phyloP scores from a whole-genome alignment of 2,113 vertebrate genomes.

The Pomatostomus ruficeps region DNA sequence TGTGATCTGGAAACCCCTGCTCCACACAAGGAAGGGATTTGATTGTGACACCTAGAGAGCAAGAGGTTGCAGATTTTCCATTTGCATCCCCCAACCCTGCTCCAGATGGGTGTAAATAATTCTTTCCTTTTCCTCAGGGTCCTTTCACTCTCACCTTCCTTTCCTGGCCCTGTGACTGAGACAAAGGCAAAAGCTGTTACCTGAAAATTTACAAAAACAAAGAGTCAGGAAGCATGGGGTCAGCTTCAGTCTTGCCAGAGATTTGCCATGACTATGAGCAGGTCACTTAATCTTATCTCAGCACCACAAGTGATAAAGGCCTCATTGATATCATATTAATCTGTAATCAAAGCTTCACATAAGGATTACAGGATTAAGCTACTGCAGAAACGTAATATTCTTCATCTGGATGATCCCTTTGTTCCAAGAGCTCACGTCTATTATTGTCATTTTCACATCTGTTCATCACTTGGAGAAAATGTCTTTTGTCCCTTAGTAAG shows the following conservation, averaged over 20 bases:
- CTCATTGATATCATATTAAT: neutral
- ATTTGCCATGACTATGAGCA: neutral
- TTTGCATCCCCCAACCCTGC: neutral
- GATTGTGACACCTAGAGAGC: neutral
- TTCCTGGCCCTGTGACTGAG: neutral
- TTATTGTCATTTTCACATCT: slow-evolving; percentile 24
- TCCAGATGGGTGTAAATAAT: neutral
- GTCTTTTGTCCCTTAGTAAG: neutral
- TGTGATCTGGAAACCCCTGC: neutral
- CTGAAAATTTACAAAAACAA: neutral
- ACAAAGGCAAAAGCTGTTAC: neutral
- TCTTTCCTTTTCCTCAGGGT: neutral
- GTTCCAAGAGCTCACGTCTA: neutral
- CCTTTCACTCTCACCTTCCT: neutral
- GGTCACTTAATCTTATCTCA: neutral
- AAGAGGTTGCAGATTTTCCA: neutral
- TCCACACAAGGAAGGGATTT: neutral
- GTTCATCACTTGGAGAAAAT: neutral
- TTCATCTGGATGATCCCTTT: neutral
- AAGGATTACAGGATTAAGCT: neutral
- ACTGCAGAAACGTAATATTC: neutral
- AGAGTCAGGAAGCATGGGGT: neutral
- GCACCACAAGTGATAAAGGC: neutral
- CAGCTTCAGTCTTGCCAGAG: neutral
- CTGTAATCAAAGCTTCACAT: neutral